phyloP scores from a whole-genome alignment of 2,797 vertebrate genomes.

The Melanotaenia maccullochi region DNA sequence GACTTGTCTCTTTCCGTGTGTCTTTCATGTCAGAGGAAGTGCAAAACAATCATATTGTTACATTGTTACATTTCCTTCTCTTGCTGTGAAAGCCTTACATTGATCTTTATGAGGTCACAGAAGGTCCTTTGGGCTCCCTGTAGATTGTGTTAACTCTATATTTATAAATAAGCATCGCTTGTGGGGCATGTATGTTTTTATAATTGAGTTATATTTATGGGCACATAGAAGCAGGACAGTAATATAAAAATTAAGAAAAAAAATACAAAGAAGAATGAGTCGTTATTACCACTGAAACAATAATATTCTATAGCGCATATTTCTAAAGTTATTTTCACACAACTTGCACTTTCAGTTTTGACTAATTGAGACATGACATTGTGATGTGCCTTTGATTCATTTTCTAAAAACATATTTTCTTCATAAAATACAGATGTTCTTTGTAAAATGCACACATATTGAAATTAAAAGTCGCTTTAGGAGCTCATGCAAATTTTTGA shows the following conservation, averaged over 20 bases:
- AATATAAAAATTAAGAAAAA: background rate
- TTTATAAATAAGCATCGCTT: constrained; percentile 50
- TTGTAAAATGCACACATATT: too few species aligned
- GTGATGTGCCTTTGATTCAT: too few species aligned
- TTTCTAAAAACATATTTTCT: background rate
- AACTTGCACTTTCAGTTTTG: too few species aligned
- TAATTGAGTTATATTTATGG: background rate
- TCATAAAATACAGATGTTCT: background rate
- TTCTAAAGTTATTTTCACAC: too few species aligned
- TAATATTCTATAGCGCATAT: too few species aligned
- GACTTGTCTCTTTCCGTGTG: constrained; percentile 64
- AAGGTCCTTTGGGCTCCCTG: constrained; percentile 51
- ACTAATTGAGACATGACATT: too few species aligned
- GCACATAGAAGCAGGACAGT: background rate
- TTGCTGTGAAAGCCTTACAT: constrained; percentile 81
- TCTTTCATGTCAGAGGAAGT: constrained; percentile 87
- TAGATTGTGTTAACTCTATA: constrained; percentile 44
- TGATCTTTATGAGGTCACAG: constrained; percentile 83
- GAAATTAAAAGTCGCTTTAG: too few species aligned
- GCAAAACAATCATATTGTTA: constrained; percentile 87
- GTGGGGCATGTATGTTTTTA: constrained; percentile 19
- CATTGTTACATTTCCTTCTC: constrained; percentile 88
- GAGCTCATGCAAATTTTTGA: too few species aligned
- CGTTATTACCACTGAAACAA: background rate
- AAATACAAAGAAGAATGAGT: background rate